Conservation (phyloP, 2,113 vertebrate genomes). For the Equus przewalskii region DNA sequence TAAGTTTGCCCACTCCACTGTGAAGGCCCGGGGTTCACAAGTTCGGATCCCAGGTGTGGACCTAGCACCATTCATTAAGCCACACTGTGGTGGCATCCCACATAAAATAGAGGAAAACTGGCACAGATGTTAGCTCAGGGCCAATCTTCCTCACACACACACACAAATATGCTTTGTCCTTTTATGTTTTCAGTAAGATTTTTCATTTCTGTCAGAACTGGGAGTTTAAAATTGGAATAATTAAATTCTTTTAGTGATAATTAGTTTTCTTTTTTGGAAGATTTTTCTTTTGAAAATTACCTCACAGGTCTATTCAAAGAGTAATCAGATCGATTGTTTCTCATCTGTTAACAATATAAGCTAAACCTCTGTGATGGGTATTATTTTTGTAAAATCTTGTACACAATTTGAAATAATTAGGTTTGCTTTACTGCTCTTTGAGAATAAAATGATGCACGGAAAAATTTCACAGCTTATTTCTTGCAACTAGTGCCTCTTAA, state of each 20-base stretch:
- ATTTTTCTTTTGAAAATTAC: conserved; percentile 75
- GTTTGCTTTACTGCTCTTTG: conserved; percentile 18
- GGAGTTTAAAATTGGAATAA: conserved; percentile 67
- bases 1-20: too few relatives aligned
- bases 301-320: conserved; percentile 69
- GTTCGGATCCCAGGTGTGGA: too few relatives aligned
- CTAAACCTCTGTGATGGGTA: conserved; percentile 20
- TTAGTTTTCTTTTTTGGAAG: conserved; percentile 75
- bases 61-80: too few relatives aligned
- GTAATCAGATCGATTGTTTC: conserved; percentile 69
- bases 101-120: too few relatives aligned
- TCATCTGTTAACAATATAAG: conserved; percentile 50
- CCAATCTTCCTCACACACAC: too few relatives aligned
- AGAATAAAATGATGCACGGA: not conserved
- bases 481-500: not conserved
- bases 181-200: not conserved
- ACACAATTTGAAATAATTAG: conserved; percentile 55
- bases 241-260: conserved; percentile 76
- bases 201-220: not conserved
- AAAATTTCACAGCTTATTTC: not conserved
- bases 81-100: too few relatives aligned
- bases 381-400: conserved; percentile 70
- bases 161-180: not conserved
- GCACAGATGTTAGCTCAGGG: too few relatives aligned
- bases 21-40: too few relatives aligned